Evolutionary conservation across 2,113 vertebrate genomes (phyloP), one percentile per base, ranked within the genome.

Genomic region (Galeopterus variegatus): DNA sequence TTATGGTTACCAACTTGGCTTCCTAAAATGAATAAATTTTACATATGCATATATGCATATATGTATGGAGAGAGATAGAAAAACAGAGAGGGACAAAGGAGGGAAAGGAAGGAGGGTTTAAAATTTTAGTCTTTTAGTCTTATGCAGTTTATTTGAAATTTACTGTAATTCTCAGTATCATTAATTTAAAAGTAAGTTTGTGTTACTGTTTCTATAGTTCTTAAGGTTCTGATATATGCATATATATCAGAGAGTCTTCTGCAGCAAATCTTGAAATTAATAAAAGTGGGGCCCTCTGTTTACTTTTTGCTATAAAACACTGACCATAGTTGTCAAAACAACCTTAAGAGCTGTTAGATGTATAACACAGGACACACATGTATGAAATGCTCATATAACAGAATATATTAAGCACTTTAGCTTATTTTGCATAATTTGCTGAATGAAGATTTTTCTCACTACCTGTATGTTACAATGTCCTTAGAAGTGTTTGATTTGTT

Each of bases 401-500:
- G 72, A 79, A 77, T 60, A 54, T 80, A 88, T 24, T 60, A 93
- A 83, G 14, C 28, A 33, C 26, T 48, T 48, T 45, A 86, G 7
- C 36, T 76, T 82, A 54, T 93, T 69, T 98, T 98, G 97, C 96
- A 97, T 19, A 11, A 72, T 54, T 97, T 98, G 97, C 95, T 94
- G 79, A 98, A 95, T 0, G 65, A 90, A 94, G 88, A 98, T 98
- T 88, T 98, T 98, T 97, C 98, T 98, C 95, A 98, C 96, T 96
- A 98, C 96, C 95, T 98, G 96, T 95, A 97, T 97, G 89, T 97
- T 92, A 97, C 83, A 86, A 54, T 97, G 95, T 84, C 90, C 96
- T 92, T 97, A 97, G 97, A 97, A 97, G 96, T 95, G 73, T 98
- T 93, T 95, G 90, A 94, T 97, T 97, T 98, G 90, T 97, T 98